phyloP scores from a whole-genome alignment of 2,888 invertebrate species.

The Drosophila sordidapex region DNA sequence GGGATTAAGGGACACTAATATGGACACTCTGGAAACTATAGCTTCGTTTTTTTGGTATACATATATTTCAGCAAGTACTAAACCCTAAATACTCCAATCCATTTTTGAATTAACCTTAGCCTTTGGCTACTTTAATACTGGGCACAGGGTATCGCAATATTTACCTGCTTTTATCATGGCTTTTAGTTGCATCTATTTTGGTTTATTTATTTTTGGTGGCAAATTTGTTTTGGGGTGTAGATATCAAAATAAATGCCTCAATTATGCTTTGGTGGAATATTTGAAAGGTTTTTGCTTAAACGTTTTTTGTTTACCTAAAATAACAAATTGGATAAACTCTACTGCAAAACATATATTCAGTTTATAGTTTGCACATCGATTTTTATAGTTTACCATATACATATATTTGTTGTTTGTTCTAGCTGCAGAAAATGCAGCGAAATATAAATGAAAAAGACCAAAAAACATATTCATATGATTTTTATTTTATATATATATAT shows the following conservation, averaged over 20 bases:
- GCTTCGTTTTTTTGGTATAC: neutral
- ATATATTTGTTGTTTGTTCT: slow-evolving; percentile 4
- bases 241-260: slow-evolving; percentile 66
- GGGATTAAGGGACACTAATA: neutral
- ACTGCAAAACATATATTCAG: slow-evolving; percentile 14
- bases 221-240: slow-evolving; percentile 10
- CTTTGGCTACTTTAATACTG: neutral
- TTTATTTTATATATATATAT: neutral
- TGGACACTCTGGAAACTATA: neutral
- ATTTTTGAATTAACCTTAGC: neutral
- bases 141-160: slow-evolving; percentile 19
- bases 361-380: slow-evolving; percentile 24
- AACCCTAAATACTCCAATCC: neutral
- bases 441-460: neutral
- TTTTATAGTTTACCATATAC: slow-evolving; percentile 16
- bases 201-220: slow-evolving; percentile 4
- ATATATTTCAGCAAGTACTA: neutral
- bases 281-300: slow-evolving; percentile 16
- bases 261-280: slow-evolving; percentile 46
- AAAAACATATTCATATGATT: neutral
- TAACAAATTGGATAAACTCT: slow-evolving; percentile 23
- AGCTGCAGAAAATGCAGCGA: neutral
- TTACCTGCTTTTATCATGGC: neutral
- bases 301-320: slow-evolving; percentile 10
- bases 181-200: neutral